Base-by-base conservation (phyloP, 2,888 invertebrate genomes). In the Heliconius ismenius region DNA sequence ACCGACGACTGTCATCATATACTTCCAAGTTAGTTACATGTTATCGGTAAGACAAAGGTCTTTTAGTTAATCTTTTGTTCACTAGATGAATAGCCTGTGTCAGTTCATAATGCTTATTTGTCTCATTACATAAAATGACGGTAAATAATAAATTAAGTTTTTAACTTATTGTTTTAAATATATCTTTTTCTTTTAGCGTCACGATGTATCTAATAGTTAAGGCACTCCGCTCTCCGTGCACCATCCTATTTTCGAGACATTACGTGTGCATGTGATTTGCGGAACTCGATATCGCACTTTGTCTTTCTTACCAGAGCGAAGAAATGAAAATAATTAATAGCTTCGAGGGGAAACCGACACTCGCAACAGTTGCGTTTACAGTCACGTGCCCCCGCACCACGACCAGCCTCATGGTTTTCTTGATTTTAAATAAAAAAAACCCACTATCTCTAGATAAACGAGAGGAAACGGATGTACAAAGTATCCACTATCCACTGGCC, bases 401-500 rank as follows among this genome's bases (percentile, higher is more conserved):
- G 4, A 18, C 49, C 0, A 0, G 18, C 49, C 18, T 49, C 18
- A 2, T 18, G 18, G 18, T 58, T 58, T 58, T 10, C n/a, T n/a
- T 21, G n/a, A 9, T 58, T 58, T 21, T 58, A 58, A 58, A n/a
- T 58, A n/a, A n/a, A 58, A 58, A 58, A 58, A 58, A 58, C 7
- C 10, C 58, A 58, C n/a, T n/a, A 11, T n/a, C 58, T 58, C 3
- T n/a, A 62, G 62, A 62, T 62, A 62, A 28, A 6, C 26, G 15
- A 62, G 62, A 62, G 62, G 62, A 62, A 62, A 62, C 62, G 62
- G 62, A 62, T 62, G 62, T 24, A 60, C 24, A 6, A 49, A 21
- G 49, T 13, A 60, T 60, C 60, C 11, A 60, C 24, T 60, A 24
- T 26, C 26, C 26, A 62, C 62, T 28, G 26, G 62, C 62, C 62